Conservation (phyloP, 2,113 vertebrate species). For the Pipra filicauda region DNA sequence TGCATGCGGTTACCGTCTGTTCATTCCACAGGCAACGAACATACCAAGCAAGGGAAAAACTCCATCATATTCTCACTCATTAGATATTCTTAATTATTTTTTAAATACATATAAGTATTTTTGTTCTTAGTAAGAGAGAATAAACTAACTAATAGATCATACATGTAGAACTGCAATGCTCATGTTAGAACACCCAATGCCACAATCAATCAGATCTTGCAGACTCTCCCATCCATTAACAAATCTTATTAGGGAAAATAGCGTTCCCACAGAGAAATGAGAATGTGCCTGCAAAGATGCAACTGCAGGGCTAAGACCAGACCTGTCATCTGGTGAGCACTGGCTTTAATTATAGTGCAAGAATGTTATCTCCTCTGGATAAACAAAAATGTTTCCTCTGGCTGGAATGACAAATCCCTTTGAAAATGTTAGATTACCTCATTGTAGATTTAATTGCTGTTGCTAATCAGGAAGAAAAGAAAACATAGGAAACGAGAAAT, state of each 20-base stretch:
- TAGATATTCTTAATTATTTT: not conserved
- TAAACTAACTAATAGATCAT: not conserved
- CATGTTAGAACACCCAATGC: not conserved
- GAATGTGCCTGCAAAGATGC: not conserved
- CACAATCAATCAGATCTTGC: not conserved
- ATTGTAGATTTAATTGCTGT: conserved; percentile 33
- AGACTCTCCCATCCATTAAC: not conserved
- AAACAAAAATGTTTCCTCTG: conserved; percentile 32
- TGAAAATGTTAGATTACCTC: conserved; percentile 35
- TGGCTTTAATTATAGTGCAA: not conserved
- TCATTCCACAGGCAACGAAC: not conserved
- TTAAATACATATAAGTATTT: not conserved
- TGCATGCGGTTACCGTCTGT: not conserved
- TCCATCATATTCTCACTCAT: not conserved
- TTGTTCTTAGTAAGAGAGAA: not conserved
- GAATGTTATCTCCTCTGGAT: conserved; percentile 3
- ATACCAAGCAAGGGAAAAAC: not conserved
- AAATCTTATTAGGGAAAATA: not conserved
- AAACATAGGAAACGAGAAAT: conserved; percentile 27
- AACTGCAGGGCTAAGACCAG: not conserved
- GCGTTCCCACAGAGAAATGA: not conserved
- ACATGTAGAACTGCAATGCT: not conserved
- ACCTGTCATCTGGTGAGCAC: not conserved
- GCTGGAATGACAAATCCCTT: not conserved
- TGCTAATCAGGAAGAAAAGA: conserved; percentile 29